Percentiles rank a stretch among this genome's conserved stretches.
Conservation (phyloP, 2,797 vertebrate species). For the Bradypodion ventrale region DNA sequence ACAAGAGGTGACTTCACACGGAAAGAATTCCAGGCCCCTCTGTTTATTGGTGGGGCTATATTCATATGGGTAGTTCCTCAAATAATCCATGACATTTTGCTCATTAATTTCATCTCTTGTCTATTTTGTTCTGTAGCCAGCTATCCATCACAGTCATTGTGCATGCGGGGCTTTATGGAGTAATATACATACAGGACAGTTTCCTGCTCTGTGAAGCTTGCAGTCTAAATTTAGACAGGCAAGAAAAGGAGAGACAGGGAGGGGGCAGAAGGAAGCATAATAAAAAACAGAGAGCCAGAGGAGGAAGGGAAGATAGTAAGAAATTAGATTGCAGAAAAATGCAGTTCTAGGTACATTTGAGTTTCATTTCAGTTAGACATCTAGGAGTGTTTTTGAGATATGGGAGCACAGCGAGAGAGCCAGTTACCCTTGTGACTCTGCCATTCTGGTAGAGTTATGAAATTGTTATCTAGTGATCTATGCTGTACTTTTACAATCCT, state of each 20-base stretch:
- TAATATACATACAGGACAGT: not conserved
- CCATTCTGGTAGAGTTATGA: not conserved
- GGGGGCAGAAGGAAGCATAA: not conserved
- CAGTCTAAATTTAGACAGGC: not conserved
- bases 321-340: not conserved
- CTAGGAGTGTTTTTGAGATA: not conserved
- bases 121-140: not conserved
- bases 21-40: slow-evolving; percentile 16
- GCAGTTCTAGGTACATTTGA: not conserved
- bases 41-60: not conserved
- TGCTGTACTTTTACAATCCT: not conserved
- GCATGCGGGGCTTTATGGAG: not conserved
- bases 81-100: slow-evolving; percentile 3
- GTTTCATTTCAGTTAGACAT: slow-evolving; percentile 2
- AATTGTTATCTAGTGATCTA: not conserved
- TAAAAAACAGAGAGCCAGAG: not conserved
- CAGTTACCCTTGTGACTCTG: too few relatives aligned
- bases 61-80: slow-evolving; percentile 5
- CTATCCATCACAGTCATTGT: not conserved
- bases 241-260: not conserved
- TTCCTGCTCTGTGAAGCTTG: not conserved
- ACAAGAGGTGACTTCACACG: slow-evolving; percentile 19
- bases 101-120: not conserved
- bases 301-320: not conserved
- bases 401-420: not conserved